Evolutionary conservation across 1,140 invertebrate species (phyloP).

Genomic region (Procambarus clarkii): DNA sequence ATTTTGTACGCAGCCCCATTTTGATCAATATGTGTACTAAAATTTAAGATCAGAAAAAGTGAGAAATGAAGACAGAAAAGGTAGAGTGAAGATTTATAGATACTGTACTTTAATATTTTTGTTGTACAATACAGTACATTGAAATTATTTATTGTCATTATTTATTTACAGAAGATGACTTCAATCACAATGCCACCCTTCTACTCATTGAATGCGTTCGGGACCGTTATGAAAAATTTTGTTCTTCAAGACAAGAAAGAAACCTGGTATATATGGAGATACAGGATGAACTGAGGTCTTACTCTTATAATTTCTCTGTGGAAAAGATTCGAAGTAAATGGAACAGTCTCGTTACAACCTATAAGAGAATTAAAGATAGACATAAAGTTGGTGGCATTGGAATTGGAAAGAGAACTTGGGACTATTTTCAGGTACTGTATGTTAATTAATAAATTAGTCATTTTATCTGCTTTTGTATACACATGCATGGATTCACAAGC

Average conservation of each 20-base stretch:
- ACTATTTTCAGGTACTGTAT: constrained; percentile 42
- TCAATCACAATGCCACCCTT: constrained; percentile 45
- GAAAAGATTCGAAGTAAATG: constrained; percentile 56
- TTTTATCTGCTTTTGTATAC: not conserved
- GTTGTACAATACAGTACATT: not conserved
- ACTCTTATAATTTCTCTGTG: constrained; percentile 27
- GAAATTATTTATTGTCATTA: not conserved
- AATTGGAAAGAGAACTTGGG: constrained; percentile 28
- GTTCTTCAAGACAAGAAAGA: constrained; percentile 42
- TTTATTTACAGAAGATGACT: constrained; percentile 36
- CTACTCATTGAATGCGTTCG: constrained; percentile 40
- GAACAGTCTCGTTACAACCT: constrained; percentile 43
- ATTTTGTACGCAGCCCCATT: too few species aligned
- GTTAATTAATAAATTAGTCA: not conserved
- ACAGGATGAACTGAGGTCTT: constrained; percentile 43
- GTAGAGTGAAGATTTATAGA: too few species aligned
- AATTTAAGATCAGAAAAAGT: too few species aligned
- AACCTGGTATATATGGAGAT: constrained; percentile 52
- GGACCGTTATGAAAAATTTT: constrained; percentile 41
- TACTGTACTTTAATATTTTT: too few species aligned
- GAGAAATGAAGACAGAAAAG: too few species aligned
- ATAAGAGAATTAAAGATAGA: constrained; percentile 47
- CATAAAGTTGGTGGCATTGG: constrained; percentile 32
- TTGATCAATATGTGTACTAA: too few species aligned
- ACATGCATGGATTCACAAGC: not conserved